Conservation (phyloP, 2,797 vertebrate species). For the Paramormyrops hopkinsi region DNA sequence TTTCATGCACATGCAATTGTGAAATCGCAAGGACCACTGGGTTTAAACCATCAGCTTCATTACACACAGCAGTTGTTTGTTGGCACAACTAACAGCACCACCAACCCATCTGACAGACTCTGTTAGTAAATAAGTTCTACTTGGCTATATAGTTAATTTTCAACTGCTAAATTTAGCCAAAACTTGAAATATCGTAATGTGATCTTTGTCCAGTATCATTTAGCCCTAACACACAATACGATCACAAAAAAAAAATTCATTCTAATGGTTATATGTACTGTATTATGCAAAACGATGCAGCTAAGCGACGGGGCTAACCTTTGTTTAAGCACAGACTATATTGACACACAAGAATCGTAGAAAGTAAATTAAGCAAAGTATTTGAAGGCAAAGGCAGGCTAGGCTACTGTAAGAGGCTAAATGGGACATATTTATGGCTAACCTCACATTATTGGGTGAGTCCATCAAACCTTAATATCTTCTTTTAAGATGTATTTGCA, state of each 20-base stretch:
- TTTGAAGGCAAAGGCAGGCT: background rate
- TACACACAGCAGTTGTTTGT: no score
- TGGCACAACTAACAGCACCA: background rate
- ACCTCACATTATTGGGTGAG: background rate
- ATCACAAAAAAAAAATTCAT: background rate
- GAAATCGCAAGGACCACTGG: background rate
- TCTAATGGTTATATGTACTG: background rate
- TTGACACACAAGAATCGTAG: background rate
- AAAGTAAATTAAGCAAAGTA: background rate
- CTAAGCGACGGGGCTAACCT: background rate
- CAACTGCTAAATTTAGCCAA: background rate
- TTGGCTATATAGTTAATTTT: background rate
- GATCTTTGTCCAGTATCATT: background rate
- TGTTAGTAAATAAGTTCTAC: background rate
- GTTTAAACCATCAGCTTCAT: background rate
- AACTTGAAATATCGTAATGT: background rate
- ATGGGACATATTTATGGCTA: background rate
- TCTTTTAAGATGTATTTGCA: background rate
- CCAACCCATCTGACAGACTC: background rate
- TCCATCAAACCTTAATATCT: background rate
- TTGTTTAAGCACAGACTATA: background rate
- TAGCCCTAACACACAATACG: background rate
- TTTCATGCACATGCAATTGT: background rate
- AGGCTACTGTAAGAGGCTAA: background rate
- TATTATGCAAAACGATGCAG: background rate